A percentile compares a stretch with the other conserved stretches of the same genome.
Evolutionary conservation across 2,113 vertebrate species (phyloP).

Genomic region (Paracanthobrama guichenoti): DNA sequence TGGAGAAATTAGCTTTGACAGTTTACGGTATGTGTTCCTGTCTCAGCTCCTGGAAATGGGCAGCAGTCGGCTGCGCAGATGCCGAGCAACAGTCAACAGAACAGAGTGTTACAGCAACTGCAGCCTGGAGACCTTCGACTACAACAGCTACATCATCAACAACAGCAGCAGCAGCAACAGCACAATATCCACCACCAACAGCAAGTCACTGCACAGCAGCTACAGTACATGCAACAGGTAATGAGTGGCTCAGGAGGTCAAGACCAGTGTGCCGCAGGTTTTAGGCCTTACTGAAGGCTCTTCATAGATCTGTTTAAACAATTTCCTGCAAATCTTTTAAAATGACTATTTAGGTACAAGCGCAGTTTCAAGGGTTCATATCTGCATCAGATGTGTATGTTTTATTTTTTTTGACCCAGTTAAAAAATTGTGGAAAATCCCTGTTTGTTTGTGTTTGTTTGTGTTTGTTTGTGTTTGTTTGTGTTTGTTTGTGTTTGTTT

Average conservation of each 20-base stretch:
- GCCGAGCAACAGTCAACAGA: constrained; percentile 78
- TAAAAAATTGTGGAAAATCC: not conserved
- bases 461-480: too few species aligned
- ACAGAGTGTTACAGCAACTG: constrained; percentile 91
- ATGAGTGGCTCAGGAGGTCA: not conserved
- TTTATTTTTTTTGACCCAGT: not conserved
- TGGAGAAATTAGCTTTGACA: not conserved
- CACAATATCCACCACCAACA: constrained; percentile 73
- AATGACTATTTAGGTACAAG: not conserved
- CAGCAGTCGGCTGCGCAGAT: constrained; percentile 67
- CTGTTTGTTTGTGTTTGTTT: too few species aligned
- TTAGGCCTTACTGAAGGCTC: not conserved
- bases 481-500: too few species aligned
- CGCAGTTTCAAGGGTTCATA: not conserved
- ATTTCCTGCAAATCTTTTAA: not conserved
- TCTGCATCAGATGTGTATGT: not conserved
- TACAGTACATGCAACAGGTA: constrained; percentile 84
- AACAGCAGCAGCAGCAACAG: constrained; percentile 72
- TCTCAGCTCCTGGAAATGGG: constrained; percentile 71
- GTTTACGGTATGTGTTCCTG: not conserved
- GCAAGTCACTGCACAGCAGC: constrained; percentile 78
- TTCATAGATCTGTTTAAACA: too few species aligned
- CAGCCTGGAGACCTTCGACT: constrained; percentile 94
- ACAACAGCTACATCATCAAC: constrained; percentile 84
- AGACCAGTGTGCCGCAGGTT: not conserved